A percentile compares a stretch with the other conserved stretches of the same genome.
Conservation (phyloP, 2,113 vertebrate species). For the Phylloscopus trochilus region DNA sequence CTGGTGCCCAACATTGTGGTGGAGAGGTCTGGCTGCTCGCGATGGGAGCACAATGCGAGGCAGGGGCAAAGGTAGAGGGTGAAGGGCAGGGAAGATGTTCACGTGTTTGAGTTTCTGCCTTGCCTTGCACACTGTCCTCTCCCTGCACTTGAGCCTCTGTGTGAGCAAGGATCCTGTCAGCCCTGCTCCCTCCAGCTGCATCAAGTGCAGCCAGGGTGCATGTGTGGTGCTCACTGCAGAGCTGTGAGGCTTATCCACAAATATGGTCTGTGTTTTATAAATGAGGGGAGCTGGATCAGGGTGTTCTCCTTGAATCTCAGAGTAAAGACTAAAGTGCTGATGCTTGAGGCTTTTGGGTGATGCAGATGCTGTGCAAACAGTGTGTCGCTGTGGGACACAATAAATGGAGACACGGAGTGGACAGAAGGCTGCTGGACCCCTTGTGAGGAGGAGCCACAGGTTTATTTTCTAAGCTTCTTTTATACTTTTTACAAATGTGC, state of each 20-base stretch:
- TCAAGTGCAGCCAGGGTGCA: rapidly evolving
- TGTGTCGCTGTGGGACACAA: no score
- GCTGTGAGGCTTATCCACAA: not conserved
- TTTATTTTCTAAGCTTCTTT: no score
- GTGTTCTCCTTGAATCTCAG: not conserved
- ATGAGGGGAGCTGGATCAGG: not conserved
- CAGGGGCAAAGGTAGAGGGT: slow-evolving; percentile 48
- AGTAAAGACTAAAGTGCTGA: no score
- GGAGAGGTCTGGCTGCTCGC: not conserved
- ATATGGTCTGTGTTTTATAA: rapidly evolving
- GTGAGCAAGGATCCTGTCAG: not conserved
- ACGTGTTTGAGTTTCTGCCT: not conserved
- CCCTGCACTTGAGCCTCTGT: not conserved
- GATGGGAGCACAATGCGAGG: rapidly evolving
- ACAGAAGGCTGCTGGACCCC: no score
- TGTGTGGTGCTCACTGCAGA: no score
- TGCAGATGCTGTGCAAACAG: not conserved
- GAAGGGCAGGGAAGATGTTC: not conserved
- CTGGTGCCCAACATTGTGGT: not conserved
- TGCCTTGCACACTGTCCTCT: rapidly evolving
- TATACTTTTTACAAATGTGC: no score
- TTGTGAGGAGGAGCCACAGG: no score
- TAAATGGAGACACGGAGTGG: no score
- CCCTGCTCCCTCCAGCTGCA: rapidly evolving
- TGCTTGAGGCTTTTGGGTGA: not conserved